Conservation (phyloP, 2,888 invertebrate genomes). For the Crocallis elinguaria region DNA sequence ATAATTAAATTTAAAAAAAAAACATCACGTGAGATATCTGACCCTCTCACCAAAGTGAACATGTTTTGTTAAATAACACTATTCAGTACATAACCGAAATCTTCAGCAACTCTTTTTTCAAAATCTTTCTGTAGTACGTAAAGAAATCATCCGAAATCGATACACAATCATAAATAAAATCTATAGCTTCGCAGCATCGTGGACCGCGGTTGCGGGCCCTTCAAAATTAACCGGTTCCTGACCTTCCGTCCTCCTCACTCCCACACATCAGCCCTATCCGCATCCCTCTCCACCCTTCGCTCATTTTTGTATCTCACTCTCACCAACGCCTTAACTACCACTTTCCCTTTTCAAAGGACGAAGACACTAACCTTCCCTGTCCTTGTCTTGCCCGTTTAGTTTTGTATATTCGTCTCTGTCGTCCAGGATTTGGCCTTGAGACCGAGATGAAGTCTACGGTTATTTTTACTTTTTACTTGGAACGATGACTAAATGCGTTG, state of each 20-base stretch:
- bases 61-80: too few relatives aligned
- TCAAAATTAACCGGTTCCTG: conserved; percentile 83
- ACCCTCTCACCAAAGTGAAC: too few relatives aligned
- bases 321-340: conserved; percentile 74
- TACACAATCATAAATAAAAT: conserved; percentile 72
- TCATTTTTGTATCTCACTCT: conserved; percentile 83
- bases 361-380: conserved; percentile 63
- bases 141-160: conserved; percentile 65
- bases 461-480: conserved; percentile 82
- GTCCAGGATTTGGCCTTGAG: conserved; percentile 82
- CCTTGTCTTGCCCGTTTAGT: conserved; percentile 40
- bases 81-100: background rate
- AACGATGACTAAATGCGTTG: conserved; percentile 82
- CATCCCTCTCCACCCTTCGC: conserved; percentile 69
- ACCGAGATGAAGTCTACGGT: conserved; percentile 66
- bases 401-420: conserved; percentile 50
- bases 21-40: too few relatives aligned
- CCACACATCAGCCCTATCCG: conserved; percentile 38
- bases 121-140: background rate
- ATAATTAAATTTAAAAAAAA: too few relatives aligned
- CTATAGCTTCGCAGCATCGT: conserved; percentile 58
- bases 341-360: conserved; percentile 85
- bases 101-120: background rate
- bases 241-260: conserved; percentile 54
- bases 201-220: conserved; percentile 76